Evolutionary conservation across 2,797 vertebrate genomes (phyloP), one percentile per base, ranked within the genome.

Genomic region (Leucoraja ocellata): DNA sequence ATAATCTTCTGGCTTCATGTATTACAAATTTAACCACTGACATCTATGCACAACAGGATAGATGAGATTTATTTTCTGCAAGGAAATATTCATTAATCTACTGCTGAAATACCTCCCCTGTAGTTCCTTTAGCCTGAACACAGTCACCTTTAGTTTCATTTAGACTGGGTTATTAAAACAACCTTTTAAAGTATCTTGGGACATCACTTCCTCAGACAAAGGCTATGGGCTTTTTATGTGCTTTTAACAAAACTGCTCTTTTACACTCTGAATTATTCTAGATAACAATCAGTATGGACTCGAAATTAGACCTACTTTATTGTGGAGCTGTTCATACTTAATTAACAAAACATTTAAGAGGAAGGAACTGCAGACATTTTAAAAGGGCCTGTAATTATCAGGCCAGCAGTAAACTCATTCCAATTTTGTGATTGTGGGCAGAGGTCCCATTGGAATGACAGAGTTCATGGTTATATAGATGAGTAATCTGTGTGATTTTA

Each of bases 201-300:
- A 23, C 39, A 10, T 81, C 7, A 46, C 36, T 46, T 81, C 18
- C 18, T 6, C 79, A 46, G 79, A 46, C 79, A 81, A 46, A 46
- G 36, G 79, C 79, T 46, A 79, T 21, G 78, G 36, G 78, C 78
- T 79, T 79, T 79, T 79, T 79, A 79, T 79, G 79, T 81, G 79
- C 79, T 81, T 81, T 81, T 54, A 81, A 81, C 79, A 46, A 46
- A 46, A 16, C 39, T 81, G 18, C 32, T 80, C 18, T 81, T 81
- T 32, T 46, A 81, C 79, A 23, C 79, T 54, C 18, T 81, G 79
- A 54, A 81, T 81, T 21, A 81, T 81, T 81, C 39, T 46, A 46
- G 39, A 81, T 46, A 81, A 81, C 79, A 46, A 81, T 81, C 36
- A 81, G 39, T 39, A 79, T 18, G 36, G 36, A 81, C 39, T 81